Conservation (phyloP, 1,140 invertebrate species). For the Ectropis grisescens region DNA sequence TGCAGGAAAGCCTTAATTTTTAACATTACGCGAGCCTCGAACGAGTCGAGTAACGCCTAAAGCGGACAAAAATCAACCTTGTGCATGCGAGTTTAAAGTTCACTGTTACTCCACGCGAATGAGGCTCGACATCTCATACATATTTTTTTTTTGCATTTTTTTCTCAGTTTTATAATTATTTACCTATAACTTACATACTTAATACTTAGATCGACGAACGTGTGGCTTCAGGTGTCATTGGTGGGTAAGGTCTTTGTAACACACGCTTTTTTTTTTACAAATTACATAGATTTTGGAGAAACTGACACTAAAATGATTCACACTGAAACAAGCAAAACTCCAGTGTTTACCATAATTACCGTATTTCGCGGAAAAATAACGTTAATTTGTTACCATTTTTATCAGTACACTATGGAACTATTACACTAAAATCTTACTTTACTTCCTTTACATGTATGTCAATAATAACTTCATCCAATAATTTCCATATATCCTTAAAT, state of each 20-base stretch:
- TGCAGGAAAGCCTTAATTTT: slow-evolving; percentile 59
- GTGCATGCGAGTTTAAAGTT: slow-evolving; percentile 14
- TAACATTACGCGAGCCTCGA: slow-evolving; percentile 37
- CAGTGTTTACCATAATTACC: no score
- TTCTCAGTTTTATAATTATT: slow-evolving; percentile 43
- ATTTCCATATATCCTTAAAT: no score
- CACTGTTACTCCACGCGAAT: slow-evolving; percentile 40
- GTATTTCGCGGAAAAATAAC: no score
- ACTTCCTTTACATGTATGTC: no score
- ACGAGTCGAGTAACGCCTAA: slow-evolving; percentile 42
- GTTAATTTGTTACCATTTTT: no score
- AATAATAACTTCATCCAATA: no score
- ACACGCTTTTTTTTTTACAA: slow-evolving; percentile 37
- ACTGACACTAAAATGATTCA: slow-evolving; percentile 19
- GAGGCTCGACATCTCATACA: slow-evolving; percentile 34
- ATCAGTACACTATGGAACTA: no score
- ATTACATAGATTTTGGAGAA: slow-evolving; percentile 34
- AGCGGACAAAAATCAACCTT: slow-evolving; percentile 20
- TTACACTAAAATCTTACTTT: no score
- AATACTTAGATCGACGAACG: slow-evolving; percentile 63
- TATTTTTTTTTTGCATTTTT: slow-evolving; percentile 46
- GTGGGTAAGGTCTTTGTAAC: slow-evolving; percentile 59
- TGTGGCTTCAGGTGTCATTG: slow-evolving; percentile 62
- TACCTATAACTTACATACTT: slow-evolving; percentile 63
- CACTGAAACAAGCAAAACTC: slow-evolving; percentile 23